Conservation (phyloP, 2,113 vertebrate species). For the Andinoacara biseriatus region DNA sequence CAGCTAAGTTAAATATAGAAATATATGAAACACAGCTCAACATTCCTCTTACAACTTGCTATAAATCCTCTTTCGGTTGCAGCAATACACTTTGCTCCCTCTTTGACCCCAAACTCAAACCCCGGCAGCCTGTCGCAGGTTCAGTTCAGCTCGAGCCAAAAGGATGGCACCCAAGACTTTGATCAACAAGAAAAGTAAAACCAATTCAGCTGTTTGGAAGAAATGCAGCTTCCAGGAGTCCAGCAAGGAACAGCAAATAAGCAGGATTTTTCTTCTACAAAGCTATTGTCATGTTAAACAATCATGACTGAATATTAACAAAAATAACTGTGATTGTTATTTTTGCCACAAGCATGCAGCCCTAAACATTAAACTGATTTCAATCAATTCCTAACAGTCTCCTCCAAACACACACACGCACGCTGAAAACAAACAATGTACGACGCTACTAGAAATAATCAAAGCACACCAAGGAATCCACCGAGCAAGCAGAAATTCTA, state of each 20-base stretch:
- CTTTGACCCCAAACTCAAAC: neutral
- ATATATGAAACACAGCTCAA: neutral
- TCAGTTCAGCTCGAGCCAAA: neutral
- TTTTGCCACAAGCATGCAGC: neutral
- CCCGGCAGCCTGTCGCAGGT: neutral
- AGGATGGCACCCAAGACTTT: neutral
- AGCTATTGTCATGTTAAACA: neutral
- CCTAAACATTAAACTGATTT: neutral
- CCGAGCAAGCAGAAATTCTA: slow-evolving; percentile 4
- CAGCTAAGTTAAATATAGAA: neutral
- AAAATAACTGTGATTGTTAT: neutral
- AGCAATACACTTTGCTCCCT: no score
- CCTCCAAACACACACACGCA: neutral
- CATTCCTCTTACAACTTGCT: neutral
- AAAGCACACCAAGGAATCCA: neutral
- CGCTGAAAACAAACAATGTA: neutral
- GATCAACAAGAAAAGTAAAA: neutral
- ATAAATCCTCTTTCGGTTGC: neutral
- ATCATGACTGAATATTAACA: neutral
- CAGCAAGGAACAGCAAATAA: neutral
- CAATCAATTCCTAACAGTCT: neutral
- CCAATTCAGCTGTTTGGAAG: neutral
- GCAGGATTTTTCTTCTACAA: neutral
- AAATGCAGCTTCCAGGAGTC: neutral
- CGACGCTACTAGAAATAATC: neutral